phyloP scores from a whole-genome alignment of 2,888 invertebrate genomes.

The Molorchus minor region DNA sequence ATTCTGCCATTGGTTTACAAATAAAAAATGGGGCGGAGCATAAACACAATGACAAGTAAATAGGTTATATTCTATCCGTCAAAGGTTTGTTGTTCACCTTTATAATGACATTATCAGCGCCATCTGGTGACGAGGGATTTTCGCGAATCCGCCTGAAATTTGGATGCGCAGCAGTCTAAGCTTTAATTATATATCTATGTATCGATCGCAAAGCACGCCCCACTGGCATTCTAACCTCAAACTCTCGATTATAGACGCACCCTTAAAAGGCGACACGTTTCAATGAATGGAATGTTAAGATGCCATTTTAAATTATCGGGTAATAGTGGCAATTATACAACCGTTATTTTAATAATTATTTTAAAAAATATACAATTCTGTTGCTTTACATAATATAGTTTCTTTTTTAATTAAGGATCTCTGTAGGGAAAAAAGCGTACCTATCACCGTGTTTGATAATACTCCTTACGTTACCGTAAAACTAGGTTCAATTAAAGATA shows the following conservation, averaged over 20 bases:
- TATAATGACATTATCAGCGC: too few relatives aligned
- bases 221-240: background rate
- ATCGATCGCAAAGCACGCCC: too few relatives aligned
- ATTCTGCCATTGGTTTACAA: too few relatives aligned
- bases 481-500: slow-evolving; percentile 5
- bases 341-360: slow-evolving; percentile 22
- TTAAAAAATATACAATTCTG: slow-evolving; percentile 29
- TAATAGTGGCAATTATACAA: slow-evolving; percentile 9
- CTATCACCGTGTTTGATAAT: slow-evolving; percentile 36
- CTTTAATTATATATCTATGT: too few relatives aligned
- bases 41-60: too few relatives aligned
- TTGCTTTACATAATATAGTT: slow-evolving; percentile 18
- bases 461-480: slow-evolving; percentile 24
- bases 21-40: too few relatives aligned
- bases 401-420: background rate
- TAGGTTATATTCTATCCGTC: too few relatives aligned
- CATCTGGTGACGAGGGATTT: too few relatives aligned
- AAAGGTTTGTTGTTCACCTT: too few relatives aligned
- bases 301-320: slow-evolving; percentile 12
- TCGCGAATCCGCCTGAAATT: too few relatives aligned
- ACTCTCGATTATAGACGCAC: background rate
- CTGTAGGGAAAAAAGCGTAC: slow-evolving; percentile 24
- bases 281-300: slow-evolving; percentile 27
- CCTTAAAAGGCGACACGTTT: background rate
- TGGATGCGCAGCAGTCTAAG: too few relatives aligned